Percentiles rank a stretch among this genome's conserved stretches.
Evolutionary conservation across 92 coral and sea anemone genomes (phyloP).

Genomic region (Epizoanthus fatuus): DNA sequence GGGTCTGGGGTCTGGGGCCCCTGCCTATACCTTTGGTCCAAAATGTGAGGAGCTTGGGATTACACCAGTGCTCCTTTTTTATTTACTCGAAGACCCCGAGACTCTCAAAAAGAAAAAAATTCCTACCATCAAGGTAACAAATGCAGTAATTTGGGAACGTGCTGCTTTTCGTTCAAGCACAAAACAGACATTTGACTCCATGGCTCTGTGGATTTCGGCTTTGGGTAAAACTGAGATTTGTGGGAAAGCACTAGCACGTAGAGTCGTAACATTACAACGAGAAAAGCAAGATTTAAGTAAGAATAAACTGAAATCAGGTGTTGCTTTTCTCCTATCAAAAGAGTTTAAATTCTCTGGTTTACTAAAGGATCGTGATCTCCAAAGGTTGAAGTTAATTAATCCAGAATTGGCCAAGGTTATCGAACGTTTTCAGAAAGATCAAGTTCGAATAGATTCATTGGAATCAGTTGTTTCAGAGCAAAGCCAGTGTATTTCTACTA

Average conservation of each 20-base stretch:
- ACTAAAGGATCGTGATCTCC: too few relatives aligned
- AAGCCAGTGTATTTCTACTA: slow-evolving; percentile 33
- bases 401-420: not conserved
- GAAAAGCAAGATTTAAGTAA: not conserved
- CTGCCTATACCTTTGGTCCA: not conserved
- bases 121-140: not conserved
- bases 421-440: not conserved
- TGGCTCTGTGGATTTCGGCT: slow-evolving; percentile 25
- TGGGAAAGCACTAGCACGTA: slow-evolving; percentile 4
- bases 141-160: not conserved
- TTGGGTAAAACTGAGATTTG: slow-evolving; percentile 16
- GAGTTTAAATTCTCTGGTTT: not conserved
- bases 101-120: not conserved
- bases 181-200: slow-evolving; percentile 1
- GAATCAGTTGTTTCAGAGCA: slow-evolving; percentile 24
- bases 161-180: not conserved
- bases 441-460: not conserved
- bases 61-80: not conserved
- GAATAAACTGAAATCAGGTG: not conserved
- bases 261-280: not conserved
- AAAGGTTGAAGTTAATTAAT: not conserved
- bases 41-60: not conserved
- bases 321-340: not conserved
- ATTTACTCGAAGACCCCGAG: too few relatives aligned
- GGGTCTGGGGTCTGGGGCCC: slow-evolving; percentile 2